Base-by-base conservation (phyloP, 2,888 invertebrate species). In the Coenonympha glycerion region DNA sequence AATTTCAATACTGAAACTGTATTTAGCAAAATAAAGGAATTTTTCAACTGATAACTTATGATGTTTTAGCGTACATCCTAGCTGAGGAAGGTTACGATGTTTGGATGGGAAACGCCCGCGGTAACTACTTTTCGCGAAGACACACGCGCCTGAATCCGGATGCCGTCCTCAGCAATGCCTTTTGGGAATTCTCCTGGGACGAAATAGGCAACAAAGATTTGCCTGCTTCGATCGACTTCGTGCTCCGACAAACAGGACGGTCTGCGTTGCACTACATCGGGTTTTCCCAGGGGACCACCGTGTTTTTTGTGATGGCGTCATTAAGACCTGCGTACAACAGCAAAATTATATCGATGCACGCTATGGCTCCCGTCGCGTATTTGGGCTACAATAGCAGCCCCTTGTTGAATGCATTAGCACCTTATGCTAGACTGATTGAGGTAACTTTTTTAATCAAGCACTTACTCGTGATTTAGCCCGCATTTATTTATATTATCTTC, bases 71-170 rank as follows among this genome's bases (percentile, higher is more conserved):
- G 13, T 87, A 87, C 62, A 66, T 89, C n/a, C 73, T 93, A 3
- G 90, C 91, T 3, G 92, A 93, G 61, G 79, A 85, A 62, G 92
- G 92, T 8, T 93, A 89, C 61, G 93, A 93, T 57, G 92, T 93
- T 0, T 96, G 95, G 95, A 79, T 96, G 80, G 92, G 93, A 0
- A 96, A 95, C 68, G 89, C 90, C n/a, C 89, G 96, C 2, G 96
- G 95, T 4, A 94, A 92, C 65, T 85, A 80, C 19, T 92, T 92
- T 68, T 90, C 91, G 1, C 84, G 88, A n/a, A 78, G 69, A 4
- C 93, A 94, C 63, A 59, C 68, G 1, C 70, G 73, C 0, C 61
- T 85, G 65, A 73, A 87, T 50, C 81, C 88, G 0, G 70, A 73
- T 5, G 64, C 69, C 2, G 19, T 73, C 24, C 47, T 77, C 0